phyloP scores from a whole-genome alignment of 2,888 invertebrate species.

The Cerceris ruficornis region DNA sequence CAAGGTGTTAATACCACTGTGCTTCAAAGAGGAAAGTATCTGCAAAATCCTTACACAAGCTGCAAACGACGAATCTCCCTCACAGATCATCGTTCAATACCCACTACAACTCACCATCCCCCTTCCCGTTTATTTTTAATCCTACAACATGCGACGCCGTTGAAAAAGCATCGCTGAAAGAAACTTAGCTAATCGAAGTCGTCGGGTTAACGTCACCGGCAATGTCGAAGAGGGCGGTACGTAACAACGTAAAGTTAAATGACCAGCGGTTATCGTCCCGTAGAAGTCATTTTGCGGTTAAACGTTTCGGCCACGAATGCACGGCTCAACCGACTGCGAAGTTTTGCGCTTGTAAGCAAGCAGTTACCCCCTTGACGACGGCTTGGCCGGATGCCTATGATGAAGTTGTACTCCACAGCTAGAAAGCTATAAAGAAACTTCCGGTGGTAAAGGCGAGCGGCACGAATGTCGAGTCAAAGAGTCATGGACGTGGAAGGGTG shows the following conservation, averaged over 20 bases:
- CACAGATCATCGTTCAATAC: too few species aligned
- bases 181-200: slow-evolving; percentile 23
- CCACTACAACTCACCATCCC: neutral
- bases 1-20: too few species aligned
- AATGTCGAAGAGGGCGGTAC: neutral
- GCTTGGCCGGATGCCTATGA: slow-evolving; percentile 46
- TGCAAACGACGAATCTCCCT: too few species aligned
- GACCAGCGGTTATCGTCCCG: slow-evolving; percentile 51
- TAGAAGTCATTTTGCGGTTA: slow-evolving; percentile 53
- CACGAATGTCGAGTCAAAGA: slow-evolving; percentile 43
- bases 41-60: too few species aligned
- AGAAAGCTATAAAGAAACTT: slow-evolving; percentile 62
- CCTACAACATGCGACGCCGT: neutral
- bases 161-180: slow-evolving; percentile 6
- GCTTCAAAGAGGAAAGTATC: too few species aligned
- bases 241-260: slow-evolving; percentile 45
- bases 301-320: slow-evolving; percentile 49
- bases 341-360: slow-evolving; percentile 33
- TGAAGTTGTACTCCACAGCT: slow-evolving; percentile 52
- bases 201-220: neutral
- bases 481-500: neutral
- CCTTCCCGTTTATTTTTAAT: neutral
- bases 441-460: slow-evolving; percentile 32
- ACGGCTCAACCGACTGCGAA: slow-evolving; percentile 46
- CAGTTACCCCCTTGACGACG: slow-evolving; percentile 14